These are phyloP conservation scores for Parochlus steinenii DNA, from an alignment of 2,888 invertebrate species.

Conservation along the genomic window DNA sequence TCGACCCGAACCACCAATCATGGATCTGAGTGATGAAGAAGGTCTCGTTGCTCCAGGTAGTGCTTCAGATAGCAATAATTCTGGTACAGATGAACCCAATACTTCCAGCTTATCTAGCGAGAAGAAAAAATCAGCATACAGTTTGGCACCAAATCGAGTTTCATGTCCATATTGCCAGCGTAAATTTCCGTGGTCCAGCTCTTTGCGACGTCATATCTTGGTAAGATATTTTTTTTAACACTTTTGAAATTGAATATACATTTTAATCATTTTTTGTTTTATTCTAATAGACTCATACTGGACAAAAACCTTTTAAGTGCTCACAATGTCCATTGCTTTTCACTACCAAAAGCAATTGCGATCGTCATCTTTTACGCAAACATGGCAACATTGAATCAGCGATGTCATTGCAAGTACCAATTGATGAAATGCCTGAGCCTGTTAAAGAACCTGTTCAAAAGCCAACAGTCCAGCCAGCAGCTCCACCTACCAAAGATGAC, in stretches of 20 bases:
- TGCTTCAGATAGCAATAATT: constrained; percentile 67
- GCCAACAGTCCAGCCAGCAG: constrained; percentile 18
- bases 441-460: constrained; percentile 22
- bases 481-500: not conserved
- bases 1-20: constrained; percentile 17
- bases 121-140: constrained; percentile 81
- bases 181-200: constrained; percentile 94
- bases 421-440: constrained; percentile 28
- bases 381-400: constrained; percentile 45
- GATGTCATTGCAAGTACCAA: constrained; percentile 32
- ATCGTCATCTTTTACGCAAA: constrained; percentile 80
- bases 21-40: constrained; percentile 44
- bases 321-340: constrained; percentile 83
- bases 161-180: constrained; percentile 86
- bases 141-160: constrained; percentile 84
- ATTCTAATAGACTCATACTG: constrained; percentile 93
- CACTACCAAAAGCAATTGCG: constrained; percentile 94
- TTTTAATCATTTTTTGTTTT: too few species aligned
- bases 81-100: constrained; percentile 56
- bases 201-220: constrained; percentile 78
- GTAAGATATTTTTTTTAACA: too few species aligned
- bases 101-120: constrained; percentile 18
- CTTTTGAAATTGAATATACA: too few species aligned
- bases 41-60: constrained; percentile 61
- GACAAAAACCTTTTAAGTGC: constrained; percentile 92